Base-by-base conservation (phyloP, 1,140 invertebrate species). In the Drosophila arizonae region DNA sequence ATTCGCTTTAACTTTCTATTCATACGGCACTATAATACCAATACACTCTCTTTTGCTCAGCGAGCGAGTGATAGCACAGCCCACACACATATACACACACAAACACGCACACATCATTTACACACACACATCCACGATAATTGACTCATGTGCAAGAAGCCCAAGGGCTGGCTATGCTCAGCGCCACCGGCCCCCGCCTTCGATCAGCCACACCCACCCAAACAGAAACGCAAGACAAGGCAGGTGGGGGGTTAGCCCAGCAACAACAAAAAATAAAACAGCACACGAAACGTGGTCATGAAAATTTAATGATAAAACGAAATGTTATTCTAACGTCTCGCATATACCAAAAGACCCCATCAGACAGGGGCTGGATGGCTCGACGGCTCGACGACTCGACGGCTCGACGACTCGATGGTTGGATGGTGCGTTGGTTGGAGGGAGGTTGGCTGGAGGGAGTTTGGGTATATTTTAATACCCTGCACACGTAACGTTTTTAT, bases 221-320 rank as follows among this genome's bases (percentile, higher is more conserved):
- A 11, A 11, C 2, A 11, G 36, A 39, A 39, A 39, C 36, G 10
- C 62, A 72, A 66, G 62, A 46, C 56, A 39, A 43, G 57, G 55
- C 21, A 39, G 78, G 55, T 73, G 76, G 72, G 71, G 65, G 46
- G 15, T 45, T 36, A 15, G 13, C 24, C 17, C 21, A 61, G 52
- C 63, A 60, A 60, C 69, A 74, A 33, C 33, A 48, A 41, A 55
- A 39, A 48, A 30, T n/a, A 45, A n/a, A 39, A 54, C 55, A 39
- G 43, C 62, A 39, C 66, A 60, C 61, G 51, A 66, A 65, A 80
- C 79, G 61, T 80, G 79, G 73, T 88, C 84, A 88, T 88, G 84
- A 88, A 88, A 88, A 88, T 88, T 88, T 88, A 88, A 88, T 88
- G 84, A 88, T 84, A 88, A 88, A 88, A 84, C 79, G 84, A 88